These are phyloP conservation scores for Coremacera marginata DNA, from an alignment of 2,888 invertebrate species.

Conservation along the genomic window DNA sequence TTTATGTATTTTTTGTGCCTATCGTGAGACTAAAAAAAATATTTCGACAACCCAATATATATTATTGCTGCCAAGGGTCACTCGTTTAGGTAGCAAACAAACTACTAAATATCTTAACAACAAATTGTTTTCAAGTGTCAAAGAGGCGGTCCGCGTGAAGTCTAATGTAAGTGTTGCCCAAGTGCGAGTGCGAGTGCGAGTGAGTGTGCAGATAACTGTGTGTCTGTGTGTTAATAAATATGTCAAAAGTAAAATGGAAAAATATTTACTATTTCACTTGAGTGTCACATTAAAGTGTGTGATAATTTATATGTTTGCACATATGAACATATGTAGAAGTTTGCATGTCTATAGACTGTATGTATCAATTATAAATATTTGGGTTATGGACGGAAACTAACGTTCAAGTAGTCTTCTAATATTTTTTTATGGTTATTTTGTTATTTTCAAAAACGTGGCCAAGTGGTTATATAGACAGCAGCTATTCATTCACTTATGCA, in stretches of 20 bases:
- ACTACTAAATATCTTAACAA: slow-evolving; percentile 48
- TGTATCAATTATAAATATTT: slow-evolving; percentile 21
- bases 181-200: slow-evolving; percentile 1
- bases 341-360: neutral
- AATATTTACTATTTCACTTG: slow-evolving; percentile 30
- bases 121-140: slow-evolving; percentile 50
- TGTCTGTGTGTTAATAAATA: slow-evolving; percentile 44
- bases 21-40: neutral
- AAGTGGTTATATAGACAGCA: neutral
- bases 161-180: neutral
- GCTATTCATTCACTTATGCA: neutral
- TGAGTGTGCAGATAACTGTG: slow-evolving; percentile 14
- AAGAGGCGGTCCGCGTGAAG: slow-evolving; percentile 21
- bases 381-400: neutral
- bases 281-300: slow-evolving; percentile 25
- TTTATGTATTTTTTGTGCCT: neutral
- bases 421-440: neutral
- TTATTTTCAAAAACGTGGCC: neutral
- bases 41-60: neutral
- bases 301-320: slow-evolving; percentile 32
- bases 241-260: slow-evolving; percentile 41
- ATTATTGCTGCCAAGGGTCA: slow-evolving; percentile 44
- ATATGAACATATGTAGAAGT: slow-evolving; percentile 17
- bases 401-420: slow-evolving; percentile 17
- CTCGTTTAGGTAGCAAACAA: slow-evolving; percentile 33